Base-by-base conservation (phyloP, 2,113 vertebrate species). In the Tympanuchus pallidicinctus region DNA sequence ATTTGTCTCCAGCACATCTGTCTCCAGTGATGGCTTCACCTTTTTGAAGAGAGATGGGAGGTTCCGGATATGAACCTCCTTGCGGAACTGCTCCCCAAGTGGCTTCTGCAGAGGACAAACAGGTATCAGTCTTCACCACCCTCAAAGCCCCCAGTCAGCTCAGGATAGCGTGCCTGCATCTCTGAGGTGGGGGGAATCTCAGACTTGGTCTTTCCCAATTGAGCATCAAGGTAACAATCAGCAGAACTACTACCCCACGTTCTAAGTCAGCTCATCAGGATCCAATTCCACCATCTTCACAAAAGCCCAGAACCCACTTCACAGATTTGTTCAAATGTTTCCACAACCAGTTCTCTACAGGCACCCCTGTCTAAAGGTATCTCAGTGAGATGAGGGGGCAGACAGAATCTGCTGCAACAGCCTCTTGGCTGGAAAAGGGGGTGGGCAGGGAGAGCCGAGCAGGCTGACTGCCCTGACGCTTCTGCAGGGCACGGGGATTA, bases 1-100 rank as follows among this genome's bases (percentile, higher is more conserved):
- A 3, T 83, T 98, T 76, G 27, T 30, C 52, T 97, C 97, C 95
- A 98, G 59, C 65, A 97, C 60, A n/a, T 99, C 99, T 5, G 95
- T 75, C 86, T 98, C 98, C 75, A 97, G 5, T 45, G 98, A 97
- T 43, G 98, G 97, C 96, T 99, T 99, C 52, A 97, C 96, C 91
- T 98, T 99, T 97, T 99, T 99, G 96, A 99, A 99, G 92, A 99
- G 98, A 25, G 98, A 98, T 6, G 99, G 99, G 89, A 99, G 98
- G 96, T 99, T 99, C 95, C 98, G 98, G 97, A 99, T 99, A 89
- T 99, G 99, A 93, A 99, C 99, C 96, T 99, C 99, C 96, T 99
- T 99, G 95, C 98, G 99, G 95, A 99, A 99, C 96, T 99, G 99
- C 96, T 99, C 98, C 85, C 99, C 99, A 8, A 99, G 97, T 36